A percentile compares a stretch with the other conserved stretches of the same genome.
Conservation (phyloP, 2,113 vertebrate species). For the Dipodomys stephensi region DNA sequence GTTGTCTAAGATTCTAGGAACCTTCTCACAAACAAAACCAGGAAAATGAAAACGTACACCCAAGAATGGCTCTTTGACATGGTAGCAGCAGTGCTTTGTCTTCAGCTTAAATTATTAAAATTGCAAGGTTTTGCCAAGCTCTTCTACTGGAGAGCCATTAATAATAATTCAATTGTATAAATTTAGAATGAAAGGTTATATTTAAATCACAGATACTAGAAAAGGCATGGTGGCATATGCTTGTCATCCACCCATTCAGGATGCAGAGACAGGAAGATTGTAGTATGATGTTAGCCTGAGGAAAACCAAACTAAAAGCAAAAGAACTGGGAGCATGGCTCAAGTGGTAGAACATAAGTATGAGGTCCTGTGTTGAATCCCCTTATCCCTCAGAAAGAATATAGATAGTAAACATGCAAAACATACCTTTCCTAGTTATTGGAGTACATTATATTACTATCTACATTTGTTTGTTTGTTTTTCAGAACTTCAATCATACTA, state of each 20-base stretch:
- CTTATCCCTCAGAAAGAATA: not conserved
- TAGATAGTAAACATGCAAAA: not conserved
- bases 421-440: not conserved
- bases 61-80: not conserved
- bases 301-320: no score
- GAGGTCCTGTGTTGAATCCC: no score
- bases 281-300: no score
- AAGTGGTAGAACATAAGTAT: no score
- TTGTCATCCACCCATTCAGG: no score
- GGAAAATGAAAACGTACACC: not conserved
- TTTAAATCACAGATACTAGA: not conserved
- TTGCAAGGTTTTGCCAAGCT: constrained; percentile 43
- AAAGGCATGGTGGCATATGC: no score
- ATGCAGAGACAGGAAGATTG: no score
- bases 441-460: not conserved
- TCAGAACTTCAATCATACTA: not conserved
- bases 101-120: not conserved
- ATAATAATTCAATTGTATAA: constrained; percentile 40
- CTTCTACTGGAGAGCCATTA: not conserved
- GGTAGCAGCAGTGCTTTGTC: not conserved
- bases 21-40: not conserved
- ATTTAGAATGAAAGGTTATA: constrained; percentile 55
- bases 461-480: not conserved
- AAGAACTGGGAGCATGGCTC: no score
- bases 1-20: not conserved